Base-by-base conservation (phyloP, 30 jellyfish, hydroid and myxozoan species). In the Rhopilema esculentum region DNA sequence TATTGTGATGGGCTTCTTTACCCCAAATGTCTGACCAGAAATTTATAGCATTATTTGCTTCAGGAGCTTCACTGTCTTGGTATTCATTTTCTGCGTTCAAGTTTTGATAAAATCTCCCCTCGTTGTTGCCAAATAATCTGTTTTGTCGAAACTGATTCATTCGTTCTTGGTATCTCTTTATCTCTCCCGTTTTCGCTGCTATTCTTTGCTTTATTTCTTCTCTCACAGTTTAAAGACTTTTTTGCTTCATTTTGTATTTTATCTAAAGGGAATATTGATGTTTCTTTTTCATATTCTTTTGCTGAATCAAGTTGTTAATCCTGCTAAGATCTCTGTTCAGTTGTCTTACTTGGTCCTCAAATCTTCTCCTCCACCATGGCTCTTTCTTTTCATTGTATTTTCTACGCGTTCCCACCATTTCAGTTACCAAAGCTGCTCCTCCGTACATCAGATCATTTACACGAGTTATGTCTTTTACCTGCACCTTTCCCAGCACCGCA, bases 361-460 rank as follows among this genome's bases (percentile, higher is more conserved):
- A 49, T 49, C 88, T 49, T 21, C 21, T 48, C 32, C 52, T 77
- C 88, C 88, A 49, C 88, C 75, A 49, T 77, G 51, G 79, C 26
- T 79, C 80, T 31, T 79, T 79, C 31, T 67, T 53, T 24, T 26
- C 84, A 27, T 29, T 18, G 61, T 8, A 16, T 31, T 53, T 64
- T 21, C 32, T 79, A 18, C 50, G 61, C 8, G 52, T 31, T 2
- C 82, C 84, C 61, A 79, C 28, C n/a, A 79, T 23, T 79, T 79
- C 89, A 53, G 1, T 4, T 21, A 79, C 79, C 19, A 79, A 8
- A 53, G 89, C 89, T 27, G 89, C 80, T 27, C 80, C 82, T 53
- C 19, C 61, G 84, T 66, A 79, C 22, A 40, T 79, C 8, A 22
- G 7, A 72, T 72, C 75, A 57, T 53, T 64, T 32, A 26, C 28